Conservation (phyloP, 92 coral and sea anemone genomes). For the Zoanthus solanderi region DNA sequence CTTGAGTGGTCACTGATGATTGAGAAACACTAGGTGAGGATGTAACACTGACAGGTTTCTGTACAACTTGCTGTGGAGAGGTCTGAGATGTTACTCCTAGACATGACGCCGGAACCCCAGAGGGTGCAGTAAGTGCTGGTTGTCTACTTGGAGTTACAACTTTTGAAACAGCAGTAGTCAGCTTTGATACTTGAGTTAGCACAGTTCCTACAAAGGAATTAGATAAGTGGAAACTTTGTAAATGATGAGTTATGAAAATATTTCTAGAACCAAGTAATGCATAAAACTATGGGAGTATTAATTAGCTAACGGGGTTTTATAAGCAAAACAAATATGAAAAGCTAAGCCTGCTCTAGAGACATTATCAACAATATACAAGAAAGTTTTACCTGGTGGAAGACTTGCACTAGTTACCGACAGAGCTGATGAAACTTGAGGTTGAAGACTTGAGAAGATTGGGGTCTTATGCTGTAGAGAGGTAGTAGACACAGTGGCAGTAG, state of each 20-base stretch:
- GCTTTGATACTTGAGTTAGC: constrained; percentile 47
- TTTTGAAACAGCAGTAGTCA: constrained; percentile 37
- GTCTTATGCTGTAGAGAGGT: constrained; percentile 6
- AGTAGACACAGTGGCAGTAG: constrained; percentile 30
- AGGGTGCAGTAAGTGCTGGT: constrained; percentile 8
- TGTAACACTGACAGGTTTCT: constrained; percentile 1
- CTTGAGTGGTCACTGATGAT: neutral
- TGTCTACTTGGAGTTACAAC: constrained; percentile 20
- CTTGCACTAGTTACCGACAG: neutral
- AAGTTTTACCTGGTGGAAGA: constrained; percentile 25
- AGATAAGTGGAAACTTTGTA: too few species aligned
- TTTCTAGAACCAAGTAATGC: neutral
- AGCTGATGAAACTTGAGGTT: neutral
- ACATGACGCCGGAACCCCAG: neutral
- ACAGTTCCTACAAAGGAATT: neutral
- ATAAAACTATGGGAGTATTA: neutral
- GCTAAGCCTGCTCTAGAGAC: too few species aligned
- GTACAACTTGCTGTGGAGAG: constrained; percentile 2
- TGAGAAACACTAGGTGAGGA: constrained; percentile 13
- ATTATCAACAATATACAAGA: too few species aligned
- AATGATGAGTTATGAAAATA: neutral
- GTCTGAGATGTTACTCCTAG: neutral
- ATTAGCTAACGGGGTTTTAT: too few species aligned
- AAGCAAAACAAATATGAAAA: too few species aligned
- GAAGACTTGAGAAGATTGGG: constrained; percentile 15